Conservation (phyloP, 2,797 vertebrate species). For the Gallirallus australis region DNA sequence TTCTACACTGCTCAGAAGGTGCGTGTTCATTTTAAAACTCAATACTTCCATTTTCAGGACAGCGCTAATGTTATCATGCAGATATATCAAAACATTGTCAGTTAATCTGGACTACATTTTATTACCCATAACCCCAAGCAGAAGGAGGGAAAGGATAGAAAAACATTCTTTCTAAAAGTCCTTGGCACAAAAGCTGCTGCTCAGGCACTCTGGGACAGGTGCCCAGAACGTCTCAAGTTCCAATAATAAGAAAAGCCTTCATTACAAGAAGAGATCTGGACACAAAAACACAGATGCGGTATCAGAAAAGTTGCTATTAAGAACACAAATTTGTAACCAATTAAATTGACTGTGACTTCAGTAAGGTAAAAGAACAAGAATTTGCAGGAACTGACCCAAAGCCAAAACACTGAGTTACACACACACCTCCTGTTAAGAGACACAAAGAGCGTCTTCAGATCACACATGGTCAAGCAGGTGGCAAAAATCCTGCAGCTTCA, state of each 20-base stretch:
- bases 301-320: slow-evolving; percentile 43
- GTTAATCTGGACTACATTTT: slow-evolving; percentile 25
- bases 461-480: rapidly evolving
- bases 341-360: neutral
- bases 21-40: neutral
- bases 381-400: neutral
- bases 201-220: slow-evolving; percentile 65
- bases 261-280: neutral
- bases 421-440: neutral
- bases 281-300: slow-evolving; percentile 30
- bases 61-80: neutral
- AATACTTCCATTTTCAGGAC: neutral
- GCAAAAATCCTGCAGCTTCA: neutral
- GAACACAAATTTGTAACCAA: neutral
- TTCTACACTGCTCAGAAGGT: neutral
- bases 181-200: slow-evolving; percentile 60
- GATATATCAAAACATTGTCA: slow-evolving; percentile 4
- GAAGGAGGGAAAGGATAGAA: slow-evolving; percentile 33
- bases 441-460: neutral
- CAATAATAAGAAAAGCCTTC: slow-evolving; percentile 53
- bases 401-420: neutral
- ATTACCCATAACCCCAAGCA: slow-evolving; percentile 15
- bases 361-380: neutral
- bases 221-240: slow-evolving; percentile 61
- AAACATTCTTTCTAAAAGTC: slow-evolving; percentile 59